Evolutionary conservation across 1,140 invertebrate species (phyloP).

Genomic region (Trichonephila clavata): DNA sequence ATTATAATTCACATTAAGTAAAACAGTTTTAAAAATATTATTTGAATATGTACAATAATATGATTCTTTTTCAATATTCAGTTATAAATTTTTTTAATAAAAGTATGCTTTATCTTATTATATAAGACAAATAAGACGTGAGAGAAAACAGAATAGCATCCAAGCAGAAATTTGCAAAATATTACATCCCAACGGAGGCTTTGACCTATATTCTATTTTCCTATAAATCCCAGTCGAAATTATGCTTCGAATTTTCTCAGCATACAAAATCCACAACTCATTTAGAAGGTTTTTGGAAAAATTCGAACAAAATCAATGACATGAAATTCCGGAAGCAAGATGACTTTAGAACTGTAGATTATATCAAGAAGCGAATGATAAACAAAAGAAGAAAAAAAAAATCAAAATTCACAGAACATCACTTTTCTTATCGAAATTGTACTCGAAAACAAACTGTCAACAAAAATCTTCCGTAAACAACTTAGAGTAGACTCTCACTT

Average conservation of each 20-base stretch:
- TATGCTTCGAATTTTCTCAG: background rate
- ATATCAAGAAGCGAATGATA: background rate
- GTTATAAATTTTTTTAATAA: no score
- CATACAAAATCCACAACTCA: background rate
- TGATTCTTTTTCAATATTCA: no score
- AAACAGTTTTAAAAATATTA: no score
- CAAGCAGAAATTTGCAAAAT: no score
- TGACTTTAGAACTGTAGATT: background rate
- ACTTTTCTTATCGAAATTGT: constrained; percentile 53
- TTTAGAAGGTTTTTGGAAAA: background rate
- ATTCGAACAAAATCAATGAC: constrained; percentile 1
- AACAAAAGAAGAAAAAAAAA: background rate
- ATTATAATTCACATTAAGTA: no score
- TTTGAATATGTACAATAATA: no score
- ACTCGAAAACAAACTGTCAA: constrained; percentile 47
- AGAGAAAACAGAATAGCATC: no score
- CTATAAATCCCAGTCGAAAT: background rate
- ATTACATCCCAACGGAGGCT: no score
- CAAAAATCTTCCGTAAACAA: constrained; percentile 64
- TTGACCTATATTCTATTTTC: no score
- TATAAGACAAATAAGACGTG: no score
- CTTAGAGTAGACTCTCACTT: constrained; percentile 45
- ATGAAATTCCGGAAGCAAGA: background rate
- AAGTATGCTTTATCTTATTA: no score
- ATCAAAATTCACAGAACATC: background rate